These are phyloP conservation scores for Mastacembelus armatus DNA, from an alignment of 2,797 vertebrate genomes.

Conservation along the genomic window DNA sequence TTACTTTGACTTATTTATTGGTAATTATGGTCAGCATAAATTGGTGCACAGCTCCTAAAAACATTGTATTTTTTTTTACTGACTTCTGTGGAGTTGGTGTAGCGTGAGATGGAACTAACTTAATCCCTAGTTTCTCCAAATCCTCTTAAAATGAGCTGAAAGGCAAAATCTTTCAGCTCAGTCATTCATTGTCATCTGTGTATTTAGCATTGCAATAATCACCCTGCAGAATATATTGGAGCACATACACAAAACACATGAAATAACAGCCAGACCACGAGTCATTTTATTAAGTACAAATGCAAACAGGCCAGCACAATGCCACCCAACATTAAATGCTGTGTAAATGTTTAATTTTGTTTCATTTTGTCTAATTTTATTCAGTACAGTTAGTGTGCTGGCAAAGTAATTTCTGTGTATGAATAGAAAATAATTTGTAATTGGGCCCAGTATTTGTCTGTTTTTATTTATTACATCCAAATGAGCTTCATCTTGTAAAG, in stretches of 20 bases:
- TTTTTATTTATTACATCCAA: constrained; percentile 6
- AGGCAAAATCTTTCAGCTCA: constrained; percentile 36
- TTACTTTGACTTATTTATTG: neutral
- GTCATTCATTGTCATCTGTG: constrained; percentile 18
- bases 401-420: neutral
- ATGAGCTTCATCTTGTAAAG: constrained; percentile 9
- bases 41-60: neutral
- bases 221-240: neutral
- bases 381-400: neutral
- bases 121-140: constrained; percentile 69
- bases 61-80: constrained; percentile 14
- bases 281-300: constrained; percentile 53
- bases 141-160: constrained; percentile 66
- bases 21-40: neutral
- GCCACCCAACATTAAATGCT: neutral
- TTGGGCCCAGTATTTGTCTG: neutral
- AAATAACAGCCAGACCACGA: neutral
- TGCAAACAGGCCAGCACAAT: constrained; percentile 17
- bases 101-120: constrained; percentile 41
- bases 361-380: too few relatives aligned
- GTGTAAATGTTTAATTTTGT: too few relatives aligned
- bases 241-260: constrained; percentile 16
- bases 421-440: neutral
- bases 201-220: constrained; percentile 43
- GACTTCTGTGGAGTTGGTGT: constrained; percentile 17